phyloP scores from a whole-genome alignment of 2,797 vertebrate genomes.

The Leucoraja ocellata region DNA sequence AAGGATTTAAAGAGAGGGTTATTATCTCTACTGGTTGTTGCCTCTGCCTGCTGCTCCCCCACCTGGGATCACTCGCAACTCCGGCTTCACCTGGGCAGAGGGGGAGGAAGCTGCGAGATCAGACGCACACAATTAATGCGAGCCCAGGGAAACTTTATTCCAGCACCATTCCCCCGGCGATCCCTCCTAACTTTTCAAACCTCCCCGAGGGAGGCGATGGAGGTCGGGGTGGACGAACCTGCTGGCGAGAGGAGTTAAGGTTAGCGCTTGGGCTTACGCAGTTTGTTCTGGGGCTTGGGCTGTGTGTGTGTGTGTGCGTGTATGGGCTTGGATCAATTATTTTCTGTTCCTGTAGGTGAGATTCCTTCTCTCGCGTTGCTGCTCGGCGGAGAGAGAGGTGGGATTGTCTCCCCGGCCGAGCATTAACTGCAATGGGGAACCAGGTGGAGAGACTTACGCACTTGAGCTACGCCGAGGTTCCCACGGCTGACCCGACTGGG shows the following conservation, averaged over 20 bases:
- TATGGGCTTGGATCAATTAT: background rate
- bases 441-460: slow-evolving; percentile 96
- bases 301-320: background rate
- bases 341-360: background rate
- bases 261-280: background rate
- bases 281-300: too few species aligned
- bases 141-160: background rate
- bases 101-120: background rate
- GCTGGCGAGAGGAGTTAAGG: background rate
- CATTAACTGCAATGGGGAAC: slow-evolving; percentile 74
- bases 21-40: background rate
- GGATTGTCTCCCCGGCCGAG: background rate
- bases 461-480: slow-evolving; percentile 91
- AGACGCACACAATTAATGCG: background rate
- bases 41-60: too few species aligned
- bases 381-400: background rate
- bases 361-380: background rate
- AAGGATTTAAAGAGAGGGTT: background rate
- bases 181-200: background rate
- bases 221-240: background rate
- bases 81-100: background rate
- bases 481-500: slow-evolving; percentile 87
- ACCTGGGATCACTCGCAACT: background rate
- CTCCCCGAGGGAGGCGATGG: background rate
- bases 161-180: background rate